Conservation (phyloP, 2,113 vertebrate species). For the Anthoscopus minutus region DNA sequence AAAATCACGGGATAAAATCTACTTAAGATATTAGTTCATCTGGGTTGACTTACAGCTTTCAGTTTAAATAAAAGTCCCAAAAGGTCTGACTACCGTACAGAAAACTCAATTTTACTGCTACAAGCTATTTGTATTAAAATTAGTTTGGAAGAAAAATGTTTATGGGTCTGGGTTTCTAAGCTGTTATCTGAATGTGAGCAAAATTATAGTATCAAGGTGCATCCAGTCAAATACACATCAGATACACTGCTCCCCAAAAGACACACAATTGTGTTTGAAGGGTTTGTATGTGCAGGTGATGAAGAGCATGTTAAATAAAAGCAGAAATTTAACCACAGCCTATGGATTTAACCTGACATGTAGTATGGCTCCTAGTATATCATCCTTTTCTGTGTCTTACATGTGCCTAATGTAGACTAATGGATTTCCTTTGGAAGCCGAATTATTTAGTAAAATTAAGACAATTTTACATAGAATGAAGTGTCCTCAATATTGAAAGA, state of each 20-base stretch:
- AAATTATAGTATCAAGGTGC: background rate
- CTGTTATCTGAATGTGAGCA: background rate
- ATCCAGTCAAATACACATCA: background rate
- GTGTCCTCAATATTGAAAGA: background rate
- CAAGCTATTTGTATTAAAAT: background rate
- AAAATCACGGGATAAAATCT: background rate
- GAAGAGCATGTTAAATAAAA: background rate
- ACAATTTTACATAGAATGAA: background rate
- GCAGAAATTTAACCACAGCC: background rate
- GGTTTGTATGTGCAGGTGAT: rapidly evolving
- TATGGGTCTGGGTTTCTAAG: background rate
- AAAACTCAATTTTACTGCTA: background rate
- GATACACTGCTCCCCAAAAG: background rate
- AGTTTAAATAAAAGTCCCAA: background rate
- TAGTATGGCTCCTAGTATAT: background rate
- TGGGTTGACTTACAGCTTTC: background rate
- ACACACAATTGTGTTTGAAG: background rate
- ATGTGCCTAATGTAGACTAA: background rate
- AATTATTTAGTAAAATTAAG: background rate
- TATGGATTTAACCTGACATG: background rate
- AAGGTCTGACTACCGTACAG: background rate
- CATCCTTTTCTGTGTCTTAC: background rate
- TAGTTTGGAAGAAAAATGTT: background rate
- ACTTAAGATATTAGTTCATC: background rate
- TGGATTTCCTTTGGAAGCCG: background rate